Conservation (phyloP, 2,888 invertebrate species). For the Zhengitettix transpicula region DNA sequence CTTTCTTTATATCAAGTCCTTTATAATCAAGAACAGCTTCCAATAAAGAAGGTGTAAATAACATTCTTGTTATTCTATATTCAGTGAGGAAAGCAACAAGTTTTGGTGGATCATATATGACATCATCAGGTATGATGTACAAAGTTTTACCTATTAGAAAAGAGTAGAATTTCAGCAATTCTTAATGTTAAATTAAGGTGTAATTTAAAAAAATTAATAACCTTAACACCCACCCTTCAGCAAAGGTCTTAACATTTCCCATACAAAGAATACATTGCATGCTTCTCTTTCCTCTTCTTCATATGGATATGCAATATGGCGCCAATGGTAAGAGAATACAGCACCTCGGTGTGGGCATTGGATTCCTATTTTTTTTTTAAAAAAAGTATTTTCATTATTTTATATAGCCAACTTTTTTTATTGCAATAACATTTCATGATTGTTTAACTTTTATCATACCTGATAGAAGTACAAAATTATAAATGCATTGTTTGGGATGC, state of each 20-base stretch:
- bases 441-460: too few relatives aligned
- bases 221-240: constrained; percentile 13
- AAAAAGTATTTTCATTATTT: too few relatives aligned
- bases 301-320: constrained; percentile 17
- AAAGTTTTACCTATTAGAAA: constrained; percentile 14
- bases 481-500: too few relatives aligned
- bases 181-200: too few relatives aligned
- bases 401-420: too few relatives aligned
- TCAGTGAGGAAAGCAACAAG: constrained; percentile 13
- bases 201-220: not conserved
- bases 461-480: too few relatives aligned
- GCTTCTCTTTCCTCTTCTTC: constrained; percentile 16
- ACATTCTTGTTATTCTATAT: constrained; percentile 16
- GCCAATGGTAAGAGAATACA: constrained; percentile 15
- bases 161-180: not conserved
- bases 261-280: constrained; percentile 19
- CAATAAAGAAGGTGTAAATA: constrained; percentile 17
- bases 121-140: constrained; percentile 18
- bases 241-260: constrained; percentile 19
- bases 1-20: constrained; percentile 10
- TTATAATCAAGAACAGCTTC: constrained; percentile 16
- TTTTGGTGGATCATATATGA: constrained; percentile 17
- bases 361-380: constrained; percentile 17
- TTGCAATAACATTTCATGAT: too few relatives aligned
- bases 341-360: constrained; percentile 15